Base-by-base conservation (phyloP, 2,113 vertebrate species). In the Struthidea cinerea region DNA sequence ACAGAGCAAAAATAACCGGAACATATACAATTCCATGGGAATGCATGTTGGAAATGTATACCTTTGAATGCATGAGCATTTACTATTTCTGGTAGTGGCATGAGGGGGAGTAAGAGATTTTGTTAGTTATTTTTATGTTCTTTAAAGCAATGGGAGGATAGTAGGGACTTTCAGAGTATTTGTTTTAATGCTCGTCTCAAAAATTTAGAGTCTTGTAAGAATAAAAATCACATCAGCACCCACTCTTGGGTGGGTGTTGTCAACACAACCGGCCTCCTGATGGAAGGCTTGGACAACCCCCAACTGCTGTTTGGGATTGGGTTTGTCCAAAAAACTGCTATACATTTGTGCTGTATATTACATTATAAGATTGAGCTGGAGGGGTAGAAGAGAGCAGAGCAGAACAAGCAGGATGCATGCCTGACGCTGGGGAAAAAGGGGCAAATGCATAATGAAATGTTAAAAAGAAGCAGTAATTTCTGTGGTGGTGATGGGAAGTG, bases 121-220 rank as follows among this genome's bases (percentile, higher is more conserved):
- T 86, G 22, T 84, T 78, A 39, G 81, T 91, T 94, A 67, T 92
- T 94, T 89, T 94, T 84, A 18, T 79, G 56, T 63, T 79, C 74
- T 90, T 92, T 60, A 84, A 92, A 92, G 87, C 73, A 81, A n/a
- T 44, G 27, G 60, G 44, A 78, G 15, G 47, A 17, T 12, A 74
- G 47, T 28, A 41, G 60, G 64, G 32, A n/a, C 47, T 87, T 84
- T 60, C 37, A 56, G 52, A 71, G n/a, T 52, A 47, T 69, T 77
- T 3, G 4, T 87, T 94, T 88, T 86, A 69, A 49, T 47, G 41
- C 13, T 49, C 2, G 3, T 24, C 33, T 32, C 41, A 17, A 4
- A 0, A 49, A 59, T 80, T 41, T 67, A 19, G 10, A 22, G 11
- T 73, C 30, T 65, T 56, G 2, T n/a, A 77, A 78, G 69, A 69